Evolutionary conservation across 1,140 invertebrate species (phyloP).

Genomic region (Drosophila cardini): DNA sequence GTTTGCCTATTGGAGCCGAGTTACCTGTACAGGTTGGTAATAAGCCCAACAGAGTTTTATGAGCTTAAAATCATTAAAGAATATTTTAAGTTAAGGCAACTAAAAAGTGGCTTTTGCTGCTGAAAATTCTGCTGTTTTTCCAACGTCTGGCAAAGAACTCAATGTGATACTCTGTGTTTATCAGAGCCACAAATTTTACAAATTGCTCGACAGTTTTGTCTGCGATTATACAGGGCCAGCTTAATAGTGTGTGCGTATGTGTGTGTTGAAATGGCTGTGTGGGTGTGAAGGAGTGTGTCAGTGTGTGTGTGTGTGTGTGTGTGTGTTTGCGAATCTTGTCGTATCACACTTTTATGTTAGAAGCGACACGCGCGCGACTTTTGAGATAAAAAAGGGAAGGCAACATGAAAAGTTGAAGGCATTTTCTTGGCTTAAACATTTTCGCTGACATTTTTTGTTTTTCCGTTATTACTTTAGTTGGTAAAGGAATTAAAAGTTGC

Average conservation of each 20-base stretch:
- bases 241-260: conserved; percentile 35
- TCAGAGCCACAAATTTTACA: conserved; percentile 45
- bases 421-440: conserved; percentile 41
- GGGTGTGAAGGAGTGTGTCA: neutral
- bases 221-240: conserved; percentile 46
- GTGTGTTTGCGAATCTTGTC: conserved; percentile 4
- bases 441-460: conserved; percentile 2
- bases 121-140: conserved; percentile 1
- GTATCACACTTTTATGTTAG: conserved; percentile 31
- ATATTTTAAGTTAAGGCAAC: conserved; percentile 12
- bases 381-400: conserved; percentile 40
- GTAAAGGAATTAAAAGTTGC: conserved; percentile 62
- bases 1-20: neutral
- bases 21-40: conserved; percentile 12
- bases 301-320: conserved; percentile 12
- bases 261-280: conserved; percentile 23
- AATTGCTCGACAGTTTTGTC: conserved; percentile 51
- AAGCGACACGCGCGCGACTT: conserved; percentile 35
- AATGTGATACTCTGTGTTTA: conserved; percentile 19
- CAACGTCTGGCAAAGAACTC: neutral
- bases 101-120: conserved; percentile 12
- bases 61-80: conserved; percentile 1
- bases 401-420: conserved; percentile 30
- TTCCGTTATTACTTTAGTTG: conserved; percentile 28
- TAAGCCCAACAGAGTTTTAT: neutral